Base-by-base conservation (phyloP, 2,113 vertebrate genomes). In the Chunga burmeisteri region DNA sequence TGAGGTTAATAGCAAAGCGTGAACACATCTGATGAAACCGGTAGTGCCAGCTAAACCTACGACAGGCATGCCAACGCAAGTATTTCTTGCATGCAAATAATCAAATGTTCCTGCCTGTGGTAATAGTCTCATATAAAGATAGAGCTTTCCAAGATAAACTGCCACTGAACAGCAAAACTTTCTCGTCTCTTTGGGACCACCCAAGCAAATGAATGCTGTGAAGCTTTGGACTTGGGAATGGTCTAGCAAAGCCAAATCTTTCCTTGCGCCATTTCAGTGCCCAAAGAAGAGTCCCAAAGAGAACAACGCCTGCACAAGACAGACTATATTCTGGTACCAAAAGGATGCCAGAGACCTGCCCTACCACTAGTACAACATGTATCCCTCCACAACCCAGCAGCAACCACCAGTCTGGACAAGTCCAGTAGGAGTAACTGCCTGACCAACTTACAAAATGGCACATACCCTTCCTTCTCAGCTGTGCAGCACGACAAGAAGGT, bases 221-320 rank as follows among this genome's bases (percentile, higher is more conserved):
- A 52, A 49, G 59, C 22, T 70, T 47, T 82, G 29, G 56, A 13
- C 16, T 27, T 73, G 16, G 10, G 42, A 68, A 40, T 11, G 20
- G 68, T 19, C 20, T 50, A 68, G 23, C 13, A 32, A 78, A 61
- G 27, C 27, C 14, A 29, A 27, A 32, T 53, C 38, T 58, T 74
- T 4, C 34, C 4, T 18, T 22, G 16, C 34, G 32, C 38, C 56
- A 14, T 27, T 81, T 74, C 42, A 62, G 27, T 30, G 34, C 16
- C 25, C 21, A 44, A 2, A 1, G 0, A 44, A 67, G 21, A 77
- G 8, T 30, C 40, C 14, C 4, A 1, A 86, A 32, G 20, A 49
- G 9, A 88, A 10, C 25, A 67, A 21, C 0, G 0, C 7, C 32
- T 40, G 36, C 11, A 47, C 23, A 26, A 30, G 30, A n/a, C n/a